Evolutionary conservation across 2,113 vertebrate genomes (phyloP), one percentile per base, ranked within the genome.

Genomic region (Percopsis transmontana): DNA sequence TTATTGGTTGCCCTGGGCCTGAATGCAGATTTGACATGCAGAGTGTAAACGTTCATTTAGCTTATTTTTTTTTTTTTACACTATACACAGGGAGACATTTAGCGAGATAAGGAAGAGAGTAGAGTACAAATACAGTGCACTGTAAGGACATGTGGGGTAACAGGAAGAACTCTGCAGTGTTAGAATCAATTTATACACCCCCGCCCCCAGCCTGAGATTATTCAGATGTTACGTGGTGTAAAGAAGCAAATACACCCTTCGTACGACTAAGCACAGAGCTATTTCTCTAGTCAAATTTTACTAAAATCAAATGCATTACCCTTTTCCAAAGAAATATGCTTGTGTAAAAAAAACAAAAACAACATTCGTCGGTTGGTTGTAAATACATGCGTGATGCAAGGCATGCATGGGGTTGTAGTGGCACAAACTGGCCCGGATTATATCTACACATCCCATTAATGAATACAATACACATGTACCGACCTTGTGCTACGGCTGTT

Each of bases 1-100:
- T 81, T 74, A 68, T 79, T 69, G 67, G 68, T 10, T 20, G 82
- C 80, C 77, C 68, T 78, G 73, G 57, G 78, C 79, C 62, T 71
- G 74, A 70, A 80, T 75, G 85, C 75, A 10, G 72, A 67, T 85
- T 89, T 80, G 77, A 85, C 84, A 88, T 88, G 88, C 88, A 89
- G 75, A 83, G 74, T 85, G 74, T 84, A 83, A 64, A 83, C 51
- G 24, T 75, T 76, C 58, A 74, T 51, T 41, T 14, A 16, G 66
- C 50, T 33, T 7, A 4, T 7, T 33, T 33, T 33, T 33, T 33
- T 33, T 60, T 85, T 47, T 90, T 78, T 87, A 88, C 81, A 85
- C 73, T 87, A 85, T 88, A 82, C 80, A 89, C 78, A 79, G 62
- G 74, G 64, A 79, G 70, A 66, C 62, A 6, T 41, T 14, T 50